A percentile compares a stretch with the other conserved stretches of the same genome.
Conservation (phyloP, 2,797 vertebrate genomes). For the Onychomys leucogaster region DNA sequence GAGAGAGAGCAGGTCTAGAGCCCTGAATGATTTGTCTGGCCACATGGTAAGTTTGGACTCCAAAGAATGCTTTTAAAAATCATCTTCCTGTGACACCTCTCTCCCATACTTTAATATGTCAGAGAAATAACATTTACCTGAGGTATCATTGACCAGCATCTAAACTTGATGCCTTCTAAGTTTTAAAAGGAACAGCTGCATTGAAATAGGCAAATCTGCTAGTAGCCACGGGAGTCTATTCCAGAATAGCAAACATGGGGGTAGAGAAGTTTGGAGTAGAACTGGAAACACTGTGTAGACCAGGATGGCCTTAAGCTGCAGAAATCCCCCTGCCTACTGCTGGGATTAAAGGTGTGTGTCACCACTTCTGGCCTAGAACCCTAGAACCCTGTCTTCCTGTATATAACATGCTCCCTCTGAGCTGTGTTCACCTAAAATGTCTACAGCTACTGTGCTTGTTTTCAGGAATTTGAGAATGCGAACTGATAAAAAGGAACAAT, state of each 20-base stretch:
- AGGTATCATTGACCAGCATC: background rate
- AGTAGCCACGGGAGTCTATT: background rate
- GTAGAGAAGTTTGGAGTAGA: background rate
- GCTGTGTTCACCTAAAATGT: conserved; percentile 15
- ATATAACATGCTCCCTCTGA: background rate
- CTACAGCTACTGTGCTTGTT: conserved; percentile 17
- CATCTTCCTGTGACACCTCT: conserved; percentile 9
- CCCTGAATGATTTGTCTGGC: background rate
- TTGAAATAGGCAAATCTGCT: conserved; percentile 22
- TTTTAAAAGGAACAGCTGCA: conserved; percentile 32
- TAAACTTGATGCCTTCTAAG: background rate
- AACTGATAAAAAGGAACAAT: conserved; percentile 6
- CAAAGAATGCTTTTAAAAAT: background rate
- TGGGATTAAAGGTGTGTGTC: background rate
- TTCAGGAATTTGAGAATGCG: conserved; percentile 11
- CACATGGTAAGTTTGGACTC: background rate
- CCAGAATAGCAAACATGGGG: background rate
- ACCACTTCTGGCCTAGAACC: background rate
- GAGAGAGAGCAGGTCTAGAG: background rate
- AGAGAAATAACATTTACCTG: background rate
- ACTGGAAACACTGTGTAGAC: background rate
- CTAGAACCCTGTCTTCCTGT: background rate
- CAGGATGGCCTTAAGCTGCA: background rate
- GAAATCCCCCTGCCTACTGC: background rate
- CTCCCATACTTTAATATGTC: background rate